Conservation (phyloP, 2,888 invertebrate genomes). For the Microctonus aethiopoides region DNA sequence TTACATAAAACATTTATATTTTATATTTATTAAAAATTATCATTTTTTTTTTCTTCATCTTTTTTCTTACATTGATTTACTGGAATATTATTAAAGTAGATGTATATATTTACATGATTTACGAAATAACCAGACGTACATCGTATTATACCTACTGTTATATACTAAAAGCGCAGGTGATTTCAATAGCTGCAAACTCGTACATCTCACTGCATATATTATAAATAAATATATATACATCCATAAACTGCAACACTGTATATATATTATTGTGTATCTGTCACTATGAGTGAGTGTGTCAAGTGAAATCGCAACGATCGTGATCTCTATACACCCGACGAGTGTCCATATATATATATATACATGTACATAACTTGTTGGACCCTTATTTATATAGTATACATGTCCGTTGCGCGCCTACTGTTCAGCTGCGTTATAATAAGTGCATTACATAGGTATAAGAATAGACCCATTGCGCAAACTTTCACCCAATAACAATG, state of each 20-base stretch:
- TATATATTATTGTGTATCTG: too few relatives aligned
- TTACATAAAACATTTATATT: background rate
- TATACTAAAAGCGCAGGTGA: background rate
- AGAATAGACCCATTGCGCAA: conserved; percentile 58
- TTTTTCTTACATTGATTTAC: too few relatives aligned
- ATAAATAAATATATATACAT: background rate
- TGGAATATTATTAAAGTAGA: background rate
- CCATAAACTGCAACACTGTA: background rate
- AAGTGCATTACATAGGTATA: conserved; percentile 15
- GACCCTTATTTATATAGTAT: too few relatives aligned
- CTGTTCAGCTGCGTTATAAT: background rate
- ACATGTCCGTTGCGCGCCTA: background rate
- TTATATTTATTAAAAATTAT: background rate
- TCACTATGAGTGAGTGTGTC: background rate
- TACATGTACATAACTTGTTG: background rate
- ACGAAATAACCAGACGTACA: background rate
- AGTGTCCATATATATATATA: too few relatives aligned
- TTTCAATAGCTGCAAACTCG: too few relatives aligned
- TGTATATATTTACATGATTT: background rate
- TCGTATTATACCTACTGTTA: background rate
- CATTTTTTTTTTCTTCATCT: background rate
- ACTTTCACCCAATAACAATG: conserved; percentile 64
- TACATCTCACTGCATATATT: background rate
- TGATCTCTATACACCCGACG: background rate
- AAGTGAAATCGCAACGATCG: conserved; percentile 14